phyloP scores from a whole-genome alignment of 1,140 invertebrate species.

The Tetragnatha versicolor region DNA sequence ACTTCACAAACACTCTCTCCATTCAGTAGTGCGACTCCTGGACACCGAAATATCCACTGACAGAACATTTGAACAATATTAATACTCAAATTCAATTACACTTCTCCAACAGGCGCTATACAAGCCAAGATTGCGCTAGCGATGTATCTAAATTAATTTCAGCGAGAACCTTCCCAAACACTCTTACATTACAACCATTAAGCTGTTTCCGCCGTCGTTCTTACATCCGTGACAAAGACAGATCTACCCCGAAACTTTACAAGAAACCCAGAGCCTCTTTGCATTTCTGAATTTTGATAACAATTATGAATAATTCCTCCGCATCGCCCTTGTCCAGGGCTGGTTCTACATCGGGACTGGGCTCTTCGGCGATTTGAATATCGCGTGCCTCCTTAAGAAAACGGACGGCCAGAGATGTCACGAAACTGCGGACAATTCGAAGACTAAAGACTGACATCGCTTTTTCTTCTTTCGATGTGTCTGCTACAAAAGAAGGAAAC shows the following conservation, averaged over 20 bases:
- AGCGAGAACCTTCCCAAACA: too few relatives aligned
- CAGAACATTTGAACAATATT: too few relatives aligned
- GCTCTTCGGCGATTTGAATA: conserved; percentile 49
- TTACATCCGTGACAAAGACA: background rate
- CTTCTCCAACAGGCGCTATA: too few relatives aligned
- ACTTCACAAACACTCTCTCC: too few relatives aligned
- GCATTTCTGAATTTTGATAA: conserved; percentile 43
- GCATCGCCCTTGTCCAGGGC: conserved; percentile 30
- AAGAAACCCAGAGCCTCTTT: background rate
- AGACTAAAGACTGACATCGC: conserved; percentile 41
- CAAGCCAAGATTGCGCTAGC: too few relatives aligned
- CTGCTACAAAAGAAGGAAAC: conserved; percentile 24
- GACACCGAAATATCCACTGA: too few relatives aligned
- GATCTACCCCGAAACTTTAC: background rate
- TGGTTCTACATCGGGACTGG: conserved; percentile 17
- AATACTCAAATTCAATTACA: too few relatives aligned
- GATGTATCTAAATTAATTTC: too few relatives aligned
- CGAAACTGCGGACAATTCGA: conserved; percentile 23
- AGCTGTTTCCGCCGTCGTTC: background rate
- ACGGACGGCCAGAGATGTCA: conserved; percentile 35
- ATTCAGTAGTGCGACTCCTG: too few relatives aligned
- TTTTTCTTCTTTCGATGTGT: conserved; percentile 24
- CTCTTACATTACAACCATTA: too few relatives aligned
- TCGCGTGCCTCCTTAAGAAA: conserved; percentile 31
- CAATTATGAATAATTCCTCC: conserved; percentile 51